Evolutionary conservation across 1,140 invertebrate species (phyloP).

Genomic region (roundworm (Caenorhabditis elegans)): DNA sequence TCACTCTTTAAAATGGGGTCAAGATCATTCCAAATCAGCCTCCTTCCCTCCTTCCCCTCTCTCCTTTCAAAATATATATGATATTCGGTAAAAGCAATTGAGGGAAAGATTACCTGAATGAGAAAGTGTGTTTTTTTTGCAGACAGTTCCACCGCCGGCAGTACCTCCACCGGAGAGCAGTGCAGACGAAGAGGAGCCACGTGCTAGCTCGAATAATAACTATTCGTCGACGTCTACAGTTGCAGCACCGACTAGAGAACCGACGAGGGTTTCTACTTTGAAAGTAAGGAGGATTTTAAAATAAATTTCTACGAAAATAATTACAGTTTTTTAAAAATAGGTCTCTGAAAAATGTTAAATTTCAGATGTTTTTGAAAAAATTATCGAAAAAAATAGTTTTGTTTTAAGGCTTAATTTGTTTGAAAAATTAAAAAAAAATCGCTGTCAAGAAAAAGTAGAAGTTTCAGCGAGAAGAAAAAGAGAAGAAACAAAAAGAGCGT

Average conservation of each 20-base stretch:
- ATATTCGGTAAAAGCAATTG: background rate
- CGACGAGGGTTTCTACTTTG: background rate
- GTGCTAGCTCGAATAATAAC: slow-evolving; percentile 1
- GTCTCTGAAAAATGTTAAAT: too few relatives aligned
- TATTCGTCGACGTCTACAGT: background rate
- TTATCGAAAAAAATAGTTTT: too few relatives aligned
- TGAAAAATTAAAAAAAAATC: too few relatives aligned
- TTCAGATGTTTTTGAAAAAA: too few relatives aligned
- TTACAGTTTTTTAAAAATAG: too few relatives aligned
- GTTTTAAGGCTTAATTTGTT: too few relatives aligned
- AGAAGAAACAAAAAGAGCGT: slow-evolving; percentile 4
- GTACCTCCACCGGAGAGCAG: slow-evolving; percentile 23
- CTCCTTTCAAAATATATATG: background rate
- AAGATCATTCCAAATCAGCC: slow-evolving; percentile 19
- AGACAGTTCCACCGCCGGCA: background rate
- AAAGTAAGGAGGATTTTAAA: too few relatives aligned
- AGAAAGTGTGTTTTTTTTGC: background rate
- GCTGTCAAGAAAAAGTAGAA: background rate
- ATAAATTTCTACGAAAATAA: too few relatives aligned
- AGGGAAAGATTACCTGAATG: too few relatives aligned
- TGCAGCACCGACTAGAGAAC: background rate
- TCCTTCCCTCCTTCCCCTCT: background rate
- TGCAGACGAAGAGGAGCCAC: slow-evolving; percentile 20
- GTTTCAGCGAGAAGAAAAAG: slow-evolving; percentile 12
- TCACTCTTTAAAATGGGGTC: slow-evolving; percentile 17